A percentile compares a stretch with the other conserved stretches of the same genome.
phyloP scores from a whole-genome alignment of 2,888 invertebrate genomes.

The Agonopterix alstromeriana region DNA sequence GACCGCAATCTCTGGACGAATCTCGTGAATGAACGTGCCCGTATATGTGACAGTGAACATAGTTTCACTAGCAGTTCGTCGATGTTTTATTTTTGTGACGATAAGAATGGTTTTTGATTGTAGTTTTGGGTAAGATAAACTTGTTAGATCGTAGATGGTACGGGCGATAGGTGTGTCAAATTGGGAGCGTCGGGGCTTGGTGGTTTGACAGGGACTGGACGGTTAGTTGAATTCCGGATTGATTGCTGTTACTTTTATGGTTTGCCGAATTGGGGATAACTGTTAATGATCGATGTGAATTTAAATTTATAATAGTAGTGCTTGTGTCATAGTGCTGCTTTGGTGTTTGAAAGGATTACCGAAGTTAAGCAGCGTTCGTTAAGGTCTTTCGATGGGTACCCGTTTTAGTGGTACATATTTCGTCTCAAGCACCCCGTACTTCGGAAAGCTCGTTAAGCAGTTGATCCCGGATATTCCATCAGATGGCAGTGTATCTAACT shows the following conservation, averaged over 20 bases:
- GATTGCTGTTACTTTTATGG: constrained; percentile 32
- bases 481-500: too few species aligned
- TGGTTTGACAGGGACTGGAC: constrained; percentile 53
- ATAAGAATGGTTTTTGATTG: constrained; percentile 23
- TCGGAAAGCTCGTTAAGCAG: too few species aligned
- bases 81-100: constrained; percentile 13
- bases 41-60: constrained; percentile 41
- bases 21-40: constrained; percentile 61
- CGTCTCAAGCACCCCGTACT: too few species aligned
- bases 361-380: too few species aligned
- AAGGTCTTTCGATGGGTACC: too few species aligned
- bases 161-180: constrained; percentile 58
- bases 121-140: constrained; percentile 8
- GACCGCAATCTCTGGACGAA: constrained; percentile 66
- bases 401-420: too few species aligned
- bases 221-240: constrained; percentile 51
- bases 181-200: constrained; percentile 48
- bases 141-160: constrained; percentile 33
- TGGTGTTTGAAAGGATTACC: too few species aligned
- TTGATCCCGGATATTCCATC: too few species aligned
- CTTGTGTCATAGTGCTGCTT: too few species aligned
- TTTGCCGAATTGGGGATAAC: constrained; percentile 1
- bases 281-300: not conserved
- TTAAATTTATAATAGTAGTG: too few species aligned
- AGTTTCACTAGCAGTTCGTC: constrained; percentile 10